These are phyloP conservation scores for Polyploca ridens DNA, from an alignment of 2,888 invertebrate genomes.

Conservation along the genomic window DNA sequence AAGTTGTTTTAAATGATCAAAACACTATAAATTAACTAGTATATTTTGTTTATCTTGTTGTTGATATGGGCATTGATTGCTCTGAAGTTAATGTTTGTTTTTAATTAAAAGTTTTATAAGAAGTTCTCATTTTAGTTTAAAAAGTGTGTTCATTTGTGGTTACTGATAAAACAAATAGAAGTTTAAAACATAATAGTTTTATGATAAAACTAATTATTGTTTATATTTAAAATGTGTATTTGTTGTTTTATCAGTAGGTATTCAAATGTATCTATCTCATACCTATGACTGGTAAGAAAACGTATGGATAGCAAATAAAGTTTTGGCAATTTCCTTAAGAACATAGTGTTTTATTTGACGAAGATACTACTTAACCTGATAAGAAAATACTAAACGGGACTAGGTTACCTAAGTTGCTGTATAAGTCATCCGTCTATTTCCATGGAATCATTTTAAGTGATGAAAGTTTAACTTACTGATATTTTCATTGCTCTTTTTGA, in stretches of 20 bases:
- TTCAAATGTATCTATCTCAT: background rate
- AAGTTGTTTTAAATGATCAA: constrained; percentile 18
- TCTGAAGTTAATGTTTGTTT: constrained; percentile 4
- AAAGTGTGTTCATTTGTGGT: constrained; percentile 21
- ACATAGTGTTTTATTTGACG: background rate
- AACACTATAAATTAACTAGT: constrained; percentile 20
- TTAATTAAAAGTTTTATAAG: background rate
- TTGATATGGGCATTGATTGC: constrained; percentile 12
- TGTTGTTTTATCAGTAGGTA: constrained; percentile 11
- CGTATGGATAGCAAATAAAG: background rate
- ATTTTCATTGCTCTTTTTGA: too few relatives aligned
- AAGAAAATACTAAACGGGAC: too few relatives aligned
- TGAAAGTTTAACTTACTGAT: too few relatives aligned
- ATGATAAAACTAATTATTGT: constrained; percentile 27
- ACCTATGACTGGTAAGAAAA: background rate
- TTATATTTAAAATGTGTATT: constrained; percentile 12
- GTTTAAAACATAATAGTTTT: constrained; percentile 25
- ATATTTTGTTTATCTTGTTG: background rate
- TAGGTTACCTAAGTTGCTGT: too few relatives aligned
- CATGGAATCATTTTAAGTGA: too few relatives aligned
- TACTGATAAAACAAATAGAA: constrained; percentile 14
- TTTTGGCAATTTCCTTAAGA: background rate
- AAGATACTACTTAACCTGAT: background rate
- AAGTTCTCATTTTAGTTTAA: constrained; percentile 8
- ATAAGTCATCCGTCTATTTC: too few relatives aligned